Conservation (phyloP, 2,797 vertebrate genomes). For the Sparus aurata region DNA sequence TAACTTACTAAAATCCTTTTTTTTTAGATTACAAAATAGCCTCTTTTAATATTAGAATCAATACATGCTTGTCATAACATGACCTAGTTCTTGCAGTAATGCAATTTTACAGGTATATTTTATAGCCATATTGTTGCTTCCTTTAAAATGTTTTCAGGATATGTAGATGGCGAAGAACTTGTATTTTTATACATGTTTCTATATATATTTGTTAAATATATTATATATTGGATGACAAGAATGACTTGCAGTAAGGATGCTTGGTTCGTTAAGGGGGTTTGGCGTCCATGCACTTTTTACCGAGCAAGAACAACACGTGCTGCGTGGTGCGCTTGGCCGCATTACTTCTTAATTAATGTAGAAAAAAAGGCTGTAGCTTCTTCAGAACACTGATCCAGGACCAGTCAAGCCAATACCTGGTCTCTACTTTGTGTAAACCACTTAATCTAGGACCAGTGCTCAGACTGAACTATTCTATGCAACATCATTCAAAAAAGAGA, state of each 20-base stretch:
- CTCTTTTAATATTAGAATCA: constrained; percentile 84
- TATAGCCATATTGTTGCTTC: constrained; percentile 78
- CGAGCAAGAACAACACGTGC: constrained; percentile 81
- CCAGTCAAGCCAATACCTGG: constrained; percentile 64
- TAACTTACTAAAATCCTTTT: constrained; percentile 86
- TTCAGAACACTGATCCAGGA: constrained; percentile 73
- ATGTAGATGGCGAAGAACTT: constrained; percentile 80
- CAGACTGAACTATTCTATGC: constrained; percentile 77
- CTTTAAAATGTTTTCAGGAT: constrained; percentile 77
- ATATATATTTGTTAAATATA: constrained; percentile 80
- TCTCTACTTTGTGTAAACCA: constrained; percentile 52
- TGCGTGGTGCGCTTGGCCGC: constrained; percentile 73
- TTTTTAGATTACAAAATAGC: constrained; percentile 87
- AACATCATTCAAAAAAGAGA: constrained; percentile 76
- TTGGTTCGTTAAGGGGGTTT: constrained; percentile 72
- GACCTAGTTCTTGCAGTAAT: constrained; percentile 82
- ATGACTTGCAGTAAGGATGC: constrained; percentile 78
- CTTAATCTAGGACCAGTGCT: constrained; percentile 71
- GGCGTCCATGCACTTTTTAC: constrained; percentile 86
- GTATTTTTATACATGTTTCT: constrained; percentile 77
- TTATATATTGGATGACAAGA: constrained; percentile 79
- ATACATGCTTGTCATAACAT: constrained; percentile 87
- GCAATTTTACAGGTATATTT: constrained; percentile 83
- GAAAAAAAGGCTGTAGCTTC: constrained; percentile 75
- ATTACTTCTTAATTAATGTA: constrained; percentile 71